These are phyloP conservation scores for Holotrichia oblita DNA, from an alignment of 1,140 invertebrate species.

Conservation along the genomic window DNA sequence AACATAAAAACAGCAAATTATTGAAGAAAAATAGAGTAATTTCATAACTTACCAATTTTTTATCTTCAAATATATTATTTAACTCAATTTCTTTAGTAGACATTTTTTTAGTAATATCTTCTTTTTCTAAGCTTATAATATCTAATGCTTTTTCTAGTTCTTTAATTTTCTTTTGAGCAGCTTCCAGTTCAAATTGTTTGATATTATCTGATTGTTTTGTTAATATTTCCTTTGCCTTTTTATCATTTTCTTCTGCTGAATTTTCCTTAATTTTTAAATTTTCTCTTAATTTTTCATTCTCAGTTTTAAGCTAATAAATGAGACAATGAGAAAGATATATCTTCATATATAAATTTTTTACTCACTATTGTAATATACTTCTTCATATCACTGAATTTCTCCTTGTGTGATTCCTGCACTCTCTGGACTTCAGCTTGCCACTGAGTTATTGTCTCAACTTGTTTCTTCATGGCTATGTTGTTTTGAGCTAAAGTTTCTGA, in stretches of 20 bases:
- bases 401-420: constrained; percentile 63
- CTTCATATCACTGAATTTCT: constrained; percentile 65
- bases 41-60: neutral
- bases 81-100: neutral
- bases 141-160: constrained; percentile 39
- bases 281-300: constrained; percentile 44
- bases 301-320: constrained; percentile 44
- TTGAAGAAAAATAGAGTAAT: neutral
- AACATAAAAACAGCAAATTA: neutral
- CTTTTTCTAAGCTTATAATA: constrained; percentile 1
- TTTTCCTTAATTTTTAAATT: neutral
- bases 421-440: constrained; percentile 65
- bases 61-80: neutral
- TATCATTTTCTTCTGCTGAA: constrained; percentile 22
- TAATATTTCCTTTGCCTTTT: constrained; percentile 7
- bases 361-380: constrained; percentile 57
- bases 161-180: constrained; percentile 43
- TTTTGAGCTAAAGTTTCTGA: constrained; percentile 65
- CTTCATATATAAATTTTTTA: constrained; percentile 44
- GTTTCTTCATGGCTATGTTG: constrained; percentile 65
- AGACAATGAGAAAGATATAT: constrained; percentile 6
- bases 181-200: constrained; percentile 45
- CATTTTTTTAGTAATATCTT: constrained; percentile 23
- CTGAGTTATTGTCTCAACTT: constrained; percentile 62
- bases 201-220: constrained; percentile 41